Evolutionary conservation across 2,888 invertebrate genomes (phyloP), one percentile per base, ranked within the genome.

Genomic region (Hirtodrosophila histrioides): DNA sequence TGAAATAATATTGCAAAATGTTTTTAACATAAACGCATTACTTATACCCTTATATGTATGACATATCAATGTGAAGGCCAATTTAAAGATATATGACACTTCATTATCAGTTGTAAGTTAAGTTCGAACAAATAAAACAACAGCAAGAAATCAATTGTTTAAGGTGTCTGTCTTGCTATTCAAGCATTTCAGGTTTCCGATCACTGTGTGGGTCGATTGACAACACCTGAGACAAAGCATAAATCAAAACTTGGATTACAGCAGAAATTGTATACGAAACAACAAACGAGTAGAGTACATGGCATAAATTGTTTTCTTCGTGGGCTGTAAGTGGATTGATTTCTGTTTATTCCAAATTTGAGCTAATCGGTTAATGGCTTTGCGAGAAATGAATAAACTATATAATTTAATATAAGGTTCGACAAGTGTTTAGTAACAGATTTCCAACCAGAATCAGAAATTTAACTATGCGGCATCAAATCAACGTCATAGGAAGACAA

Each of bases 1-100:
- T 27, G 6, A 31, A 31, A 8, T 31, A 5, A 7, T 9, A 6
- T 31, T 9, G 3, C 31, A 9, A 31, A 31, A 31, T 31, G 9
- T 3, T 0, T 31, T 8, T 4, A 31, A 9, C 31, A 31, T 3
- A 31, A 31, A 9, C 7, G 31, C 9, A 31, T 3, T 31, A 31
- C 17, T 17, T 17, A 2, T 62, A 58, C 6, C 27, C 27, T 2
- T 27, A 27, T 27, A 27, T 27, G 27, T 53, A 24, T 58, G 64
- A 36, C 80, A 69, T 50, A 61, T 76, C 80, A 86, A 76, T 83
- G 76, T 68, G 64, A 77, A 64, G 75, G 78, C 64, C 75, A 81
- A 66, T 74, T 74, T 67, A 68, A 62, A 65, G 49, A 64, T 43
- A 36, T 48, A 37, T 53, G 53, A 33, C 12, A 65, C 55, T 58